Evolutionary conservation across 1,140 invertebrate genomes (phyloP).

Genomic region (Anastatus disparis): DNA sequence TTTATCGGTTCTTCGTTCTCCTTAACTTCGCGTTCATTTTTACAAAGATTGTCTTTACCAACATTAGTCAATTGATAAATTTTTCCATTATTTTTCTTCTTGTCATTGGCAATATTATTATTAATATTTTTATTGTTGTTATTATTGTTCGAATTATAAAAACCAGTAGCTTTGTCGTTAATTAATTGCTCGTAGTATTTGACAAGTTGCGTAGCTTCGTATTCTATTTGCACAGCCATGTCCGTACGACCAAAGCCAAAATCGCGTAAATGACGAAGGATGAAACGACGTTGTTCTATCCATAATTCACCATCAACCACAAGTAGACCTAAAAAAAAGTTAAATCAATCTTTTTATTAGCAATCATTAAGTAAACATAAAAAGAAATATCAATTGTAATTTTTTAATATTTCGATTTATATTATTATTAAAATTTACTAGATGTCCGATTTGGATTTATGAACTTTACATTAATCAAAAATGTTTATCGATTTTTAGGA

Average conservation of each 20-base stretch:
- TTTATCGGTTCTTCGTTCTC: constrained; percentile 40
- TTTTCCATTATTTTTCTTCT: constrained; percentile 33
- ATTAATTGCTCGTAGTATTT: constrained; percentile 63
- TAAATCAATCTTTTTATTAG: no score
- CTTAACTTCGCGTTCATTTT: constrained; percentile 16
- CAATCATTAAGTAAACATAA: no score
- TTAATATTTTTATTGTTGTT: neutral
- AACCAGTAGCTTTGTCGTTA: no score
- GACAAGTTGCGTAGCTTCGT: constrained; percentile 74
- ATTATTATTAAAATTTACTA: no score
- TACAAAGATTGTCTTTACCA: constrained; percentile 39
- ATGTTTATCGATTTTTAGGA: no score
- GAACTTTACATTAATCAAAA: no score
- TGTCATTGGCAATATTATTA: neutral
- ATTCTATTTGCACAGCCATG: constrained; percentile 78
- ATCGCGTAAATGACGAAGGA: constrained; percentile 80
- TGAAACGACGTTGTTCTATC: constrained; percentile 85
- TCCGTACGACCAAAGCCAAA: constrained; percentile 83
- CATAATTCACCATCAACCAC: constrained; percentile 82
- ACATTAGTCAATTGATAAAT: constrained; percentile 53
- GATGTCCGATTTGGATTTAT: no score
- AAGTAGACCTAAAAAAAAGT: constrained; percentile 66
- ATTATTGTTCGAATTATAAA: neutral
- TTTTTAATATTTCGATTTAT: no score
- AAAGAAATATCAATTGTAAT: no score